Conservation (phyloP, 2,888 invertebrate genomes). For the Parasteatoda lunata region DNA sequence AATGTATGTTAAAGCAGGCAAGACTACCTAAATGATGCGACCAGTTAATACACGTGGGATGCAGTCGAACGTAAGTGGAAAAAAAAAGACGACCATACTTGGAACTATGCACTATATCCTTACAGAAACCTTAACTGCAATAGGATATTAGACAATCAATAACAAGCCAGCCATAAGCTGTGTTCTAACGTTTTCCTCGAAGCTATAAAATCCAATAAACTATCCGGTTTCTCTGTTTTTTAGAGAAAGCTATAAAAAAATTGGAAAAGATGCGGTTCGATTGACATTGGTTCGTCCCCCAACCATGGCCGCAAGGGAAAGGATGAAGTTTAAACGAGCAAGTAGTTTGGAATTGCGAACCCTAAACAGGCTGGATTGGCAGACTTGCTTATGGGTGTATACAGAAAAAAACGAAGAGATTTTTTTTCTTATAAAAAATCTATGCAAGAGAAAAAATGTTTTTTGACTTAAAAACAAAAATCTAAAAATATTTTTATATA, state of each 20-base stretch:
- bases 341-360: not conserved
- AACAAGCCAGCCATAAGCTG: conserved; percentile 25
- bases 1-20: not conserved
- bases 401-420: too few relatives aligned
- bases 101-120: not conserved
- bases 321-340: conserved; percentile 26
- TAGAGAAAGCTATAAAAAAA: not conserved
- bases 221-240: conserved; percentile 14
- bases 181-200: conserved; percentile 26
- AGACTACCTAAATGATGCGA: not conserved
- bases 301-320: not conserved
- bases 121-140: conserved; percentile 12
- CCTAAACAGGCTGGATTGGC: not conserved
- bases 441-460: too few relatives aligned
- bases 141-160: conserved; percentile 36
- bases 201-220: conserved; percentile 48
- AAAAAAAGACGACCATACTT: too few relatives aligned
- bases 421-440: too few relatives aligned
- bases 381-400: too few relatives aligned
- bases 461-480: too few relatives aligned
- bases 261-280: not conserved
- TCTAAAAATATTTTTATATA: too few relatives aligned
- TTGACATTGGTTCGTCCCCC: conserved; percentile 1
- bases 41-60: conserved; percentile 22
- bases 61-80: not conserved